phyloP scores from a whole-genome alignment of 2,888 invertebrate species.

The Drosophila anomalata region DNA sequence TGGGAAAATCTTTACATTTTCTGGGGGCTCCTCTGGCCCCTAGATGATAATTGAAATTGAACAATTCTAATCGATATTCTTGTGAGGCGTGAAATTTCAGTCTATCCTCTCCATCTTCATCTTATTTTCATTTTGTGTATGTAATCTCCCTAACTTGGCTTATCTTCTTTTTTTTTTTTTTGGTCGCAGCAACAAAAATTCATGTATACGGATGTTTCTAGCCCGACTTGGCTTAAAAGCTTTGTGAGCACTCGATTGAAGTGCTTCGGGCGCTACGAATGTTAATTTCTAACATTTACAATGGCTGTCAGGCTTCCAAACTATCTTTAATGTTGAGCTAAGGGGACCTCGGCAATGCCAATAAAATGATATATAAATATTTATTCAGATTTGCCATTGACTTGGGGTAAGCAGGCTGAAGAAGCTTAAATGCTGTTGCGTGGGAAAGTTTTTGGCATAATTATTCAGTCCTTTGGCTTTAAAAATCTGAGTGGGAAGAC shows the following conservation, averaged over 20 bases:
- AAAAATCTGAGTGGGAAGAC: constrained; percentile 32
- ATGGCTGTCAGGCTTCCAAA: constrained; percentile 9
- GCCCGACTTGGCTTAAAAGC: constrained; percentile 28
- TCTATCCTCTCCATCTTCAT: constrained; percentile 11
- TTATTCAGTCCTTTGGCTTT: constrained; percentile 29
- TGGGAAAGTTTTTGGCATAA: constrained; percentile 53
- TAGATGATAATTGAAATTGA: constrained; percentile 67
- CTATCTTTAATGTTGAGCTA: constrained; percentile 8
- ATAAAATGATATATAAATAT: constrained; percentile 24
- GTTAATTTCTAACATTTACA: constrained; percentile 31
- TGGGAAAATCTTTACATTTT: constrained; percentile 45
- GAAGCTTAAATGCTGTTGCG: constrained; percentile 22
- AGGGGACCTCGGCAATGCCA: neutral
- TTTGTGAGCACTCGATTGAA: constrained; percentile 16
- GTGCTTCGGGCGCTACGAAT: constrained; percentile 22
- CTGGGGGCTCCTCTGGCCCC: constrained; percentile 16
- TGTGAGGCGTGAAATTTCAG: constrained; percentile 46
- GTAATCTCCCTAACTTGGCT: constrained; percentile 35
- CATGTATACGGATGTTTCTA: constrained; percentile 20
- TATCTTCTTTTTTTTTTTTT: constrained; percentile 15
- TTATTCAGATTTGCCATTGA: constrained; percentile 21
- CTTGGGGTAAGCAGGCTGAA: constrained; percentile 5
- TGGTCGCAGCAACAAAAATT: constrained; percentile 13
- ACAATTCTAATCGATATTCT: constrained; percentile 60
- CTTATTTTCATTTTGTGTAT: neutral